A percentile compares a stretch with the other conserved stretches of the same genome.
These are phyloP conservation scores for Monochamus saltuarius DNA, from an alignment of 1,140 invertebrate genomes.

Conservation along the genomic window DNA sequence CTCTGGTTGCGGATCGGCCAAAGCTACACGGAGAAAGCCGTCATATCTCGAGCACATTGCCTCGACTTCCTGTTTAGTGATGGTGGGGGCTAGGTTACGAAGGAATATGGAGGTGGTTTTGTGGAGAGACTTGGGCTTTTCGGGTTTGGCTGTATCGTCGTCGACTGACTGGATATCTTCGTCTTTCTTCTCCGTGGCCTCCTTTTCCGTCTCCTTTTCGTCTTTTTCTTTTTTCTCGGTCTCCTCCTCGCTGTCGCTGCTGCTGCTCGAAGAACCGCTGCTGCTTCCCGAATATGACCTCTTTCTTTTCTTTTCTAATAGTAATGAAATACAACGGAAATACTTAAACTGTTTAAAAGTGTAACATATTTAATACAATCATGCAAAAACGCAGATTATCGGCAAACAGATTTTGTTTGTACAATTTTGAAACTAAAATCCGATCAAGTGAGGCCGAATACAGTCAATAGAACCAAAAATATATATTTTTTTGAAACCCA, in stretches of 20 bases:
- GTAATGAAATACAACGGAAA: too few species aligned
- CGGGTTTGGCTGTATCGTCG: conserved; percentile 61
- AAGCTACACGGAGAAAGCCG: conserved; percentile 93
- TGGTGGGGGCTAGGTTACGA: conserved; percentile 90
- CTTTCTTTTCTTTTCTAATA: conserved; percentile 47
- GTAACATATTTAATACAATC: too few species aligned
- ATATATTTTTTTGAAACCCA: too few species aligned
- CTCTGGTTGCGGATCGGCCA: conserved; percentile 96
- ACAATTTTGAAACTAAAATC: too few species aligned
- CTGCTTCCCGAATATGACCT: conserved; percentile 49
- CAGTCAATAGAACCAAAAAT: too few species aligned
- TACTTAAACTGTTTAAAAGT: too few species aligned
- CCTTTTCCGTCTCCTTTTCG: conserved; percentile 15
- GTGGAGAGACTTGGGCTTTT: conserved; percentile 73
- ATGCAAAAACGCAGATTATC: too few species aligned
- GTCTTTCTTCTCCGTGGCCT: conserved; percentile 49
- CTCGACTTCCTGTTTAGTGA: conserved; percentile 85
- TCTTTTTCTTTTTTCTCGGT: conserved; percentile 38
- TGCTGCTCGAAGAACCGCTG: conserved; percentile 48
- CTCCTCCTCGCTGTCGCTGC: conserved; percentile 47
- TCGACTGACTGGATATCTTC: conserved; percentile 43
- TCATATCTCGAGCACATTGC: conserved; percentile 90
- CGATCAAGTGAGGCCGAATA: too few species aligned
- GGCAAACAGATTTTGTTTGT: too few species aligned
- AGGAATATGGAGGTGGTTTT: conserved; percentile 97